Percentiles rank a stretch among this genome's conserved stretches.
These are phyloP conservation scores for Rhyacichthys aspro DNA, from an alignment of 2,797 vertebrate genomes.

Conservation along the genomic window DNA sequence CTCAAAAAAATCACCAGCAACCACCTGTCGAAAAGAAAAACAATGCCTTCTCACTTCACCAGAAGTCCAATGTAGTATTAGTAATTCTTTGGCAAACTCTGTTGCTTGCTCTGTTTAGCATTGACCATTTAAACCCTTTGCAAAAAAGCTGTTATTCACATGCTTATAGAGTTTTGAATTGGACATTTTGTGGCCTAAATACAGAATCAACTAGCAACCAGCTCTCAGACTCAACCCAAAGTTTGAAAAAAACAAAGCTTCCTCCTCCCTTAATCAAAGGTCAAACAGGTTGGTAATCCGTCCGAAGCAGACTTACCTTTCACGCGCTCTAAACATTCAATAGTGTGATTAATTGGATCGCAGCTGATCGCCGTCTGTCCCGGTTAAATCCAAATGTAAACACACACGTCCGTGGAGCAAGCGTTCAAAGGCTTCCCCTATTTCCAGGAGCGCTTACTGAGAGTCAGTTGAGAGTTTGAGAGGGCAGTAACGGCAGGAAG, in stretches of 20 bases:
- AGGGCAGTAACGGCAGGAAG: constrained; percentile 58
- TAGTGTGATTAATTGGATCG: constrained; percentile 47
- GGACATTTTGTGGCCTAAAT: too few relatives aligned
- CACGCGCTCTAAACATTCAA: constrained; percentile 39
- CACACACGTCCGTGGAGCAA: constrained; percentile 24
- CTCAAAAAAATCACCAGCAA: too few relatives aligned
- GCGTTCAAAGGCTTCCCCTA: constrained; percentile 48
- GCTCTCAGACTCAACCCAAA: background rate
- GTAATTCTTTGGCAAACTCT: too few relatives aligned
- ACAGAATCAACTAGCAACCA: background rate
- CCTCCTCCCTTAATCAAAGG: constrained; percentile 30
- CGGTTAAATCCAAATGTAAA: constrained; percentile 55
- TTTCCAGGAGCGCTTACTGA: constrained; percentile 22
- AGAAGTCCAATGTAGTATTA: too few relatives aligned
- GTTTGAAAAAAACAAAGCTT: too few relatives aligned
- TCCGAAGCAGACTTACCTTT: constrained; percentile 57
- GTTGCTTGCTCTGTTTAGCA: too few relatives aligned
- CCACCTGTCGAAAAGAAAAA: too few relatives aligned
- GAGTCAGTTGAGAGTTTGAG: constrained; percentile 39
- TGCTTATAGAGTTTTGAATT: too few relatives aligned
- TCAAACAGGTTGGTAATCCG: constrained; percentile 27
- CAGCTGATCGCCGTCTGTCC: constrained; percentile 51
- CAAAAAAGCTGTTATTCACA: too few relatives aligned
- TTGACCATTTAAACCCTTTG: too few relatives aligned
- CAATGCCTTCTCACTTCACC: too few relatives aligned